These are phyloP conservation scores for Pomatorhinus ruficollis DNA, from an alignment of 2,113 vertebrate species.

Conservation along the genomic window DNA sequence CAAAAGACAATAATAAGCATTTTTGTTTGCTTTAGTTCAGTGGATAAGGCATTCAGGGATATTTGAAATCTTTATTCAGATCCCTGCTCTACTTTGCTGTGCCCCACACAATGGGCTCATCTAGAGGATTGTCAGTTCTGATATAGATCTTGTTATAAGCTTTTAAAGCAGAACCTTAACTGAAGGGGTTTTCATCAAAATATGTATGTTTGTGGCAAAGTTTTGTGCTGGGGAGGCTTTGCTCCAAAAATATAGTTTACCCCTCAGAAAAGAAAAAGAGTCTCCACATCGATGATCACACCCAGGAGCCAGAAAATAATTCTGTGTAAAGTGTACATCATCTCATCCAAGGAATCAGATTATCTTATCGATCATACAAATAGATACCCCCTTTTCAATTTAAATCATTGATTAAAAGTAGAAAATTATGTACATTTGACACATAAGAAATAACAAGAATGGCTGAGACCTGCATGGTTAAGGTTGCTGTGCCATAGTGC, in stretches of 20 bases:
- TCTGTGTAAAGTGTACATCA: background rate
- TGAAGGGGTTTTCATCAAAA: background rate
- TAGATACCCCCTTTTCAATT: background rate
- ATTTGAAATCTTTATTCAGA: background rate
- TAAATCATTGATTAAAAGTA: background rate
- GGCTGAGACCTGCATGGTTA: background rate
- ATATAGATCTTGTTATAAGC: background rate
- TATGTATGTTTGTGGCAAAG: rapidly evolving
- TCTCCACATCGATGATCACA: background rate
- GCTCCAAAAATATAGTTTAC: background rate
- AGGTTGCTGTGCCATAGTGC: too few relatives aligned
- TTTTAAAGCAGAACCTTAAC: background rate
- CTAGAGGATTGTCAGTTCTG: background rate
- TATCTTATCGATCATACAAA: background rate
- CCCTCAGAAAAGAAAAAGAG: background rate
- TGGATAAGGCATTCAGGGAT: background rate
- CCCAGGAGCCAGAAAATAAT: background rate
- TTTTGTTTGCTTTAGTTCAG: background rate
- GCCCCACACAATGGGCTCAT: background rate
- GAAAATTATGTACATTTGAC: background rate
- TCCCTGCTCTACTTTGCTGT: background rate
- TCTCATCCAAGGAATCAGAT: background rate
- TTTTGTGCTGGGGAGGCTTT: background rate
- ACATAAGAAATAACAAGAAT: background rate
- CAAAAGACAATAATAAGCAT: background rate